phyloP scores from a whole-genome alignment of 2,797 vertebrate genomes.

The Cirrhinus molitorella region DNA sequence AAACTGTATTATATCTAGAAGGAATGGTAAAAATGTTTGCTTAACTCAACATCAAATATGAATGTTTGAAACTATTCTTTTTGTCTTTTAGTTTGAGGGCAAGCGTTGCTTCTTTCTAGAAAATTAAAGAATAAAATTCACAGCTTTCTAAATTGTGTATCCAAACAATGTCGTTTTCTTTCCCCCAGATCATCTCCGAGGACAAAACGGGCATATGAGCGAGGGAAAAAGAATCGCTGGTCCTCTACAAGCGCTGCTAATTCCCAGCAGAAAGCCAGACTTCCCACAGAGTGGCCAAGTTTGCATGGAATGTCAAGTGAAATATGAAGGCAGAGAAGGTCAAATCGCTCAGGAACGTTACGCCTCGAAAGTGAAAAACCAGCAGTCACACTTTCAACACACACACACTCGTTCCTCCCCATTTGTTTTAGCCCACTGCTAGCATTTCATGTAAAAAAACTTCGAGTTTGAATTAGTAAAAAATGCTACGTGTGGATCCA shows the following conservation, averaged over 20 bases:
- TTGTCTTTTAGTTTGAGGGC: not conserved
- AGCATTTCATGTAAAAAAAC: slow-evolving; percentile 67
- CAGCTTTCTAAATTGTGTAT: slow-evolving; percentile 65
- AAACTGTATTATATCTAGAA: not conserved
- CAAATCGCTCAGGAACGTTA: slow-evolving; percentile 75
- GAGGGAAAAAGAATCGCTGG: slow-evolving; percentile 68
- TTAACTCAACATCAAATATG: not conserved
- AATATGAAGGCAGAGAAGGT: slow-evolving; percentile 79
- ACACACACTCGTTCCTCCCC: slow-evolving; percentile 55
- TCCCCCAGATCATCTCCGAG: slow-evolving; percentile 67
- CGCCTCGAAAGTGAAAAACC: slow-evolving; percentile 75
- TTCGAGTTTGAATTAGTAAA: slow-evolving; percentile 64
- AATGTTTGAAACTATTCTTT: not conserved
- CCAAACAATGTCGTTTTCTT: slow-evolving; percentile 75
- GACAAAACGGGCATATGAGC: slow-evolving; percentile 71
- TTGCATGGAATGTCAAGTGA: slow-evolving; percentile 80
- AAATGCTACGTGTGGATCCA: slow-evolving; percentile 77
- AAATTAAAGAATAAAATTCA: slow-evolving; percentile 74
- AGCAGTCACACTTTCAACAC: slow-evolving; percentile 68
- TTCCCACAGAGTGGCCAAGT: slow-evolving; percentile 80
- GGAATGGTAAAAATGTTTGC: not conserved
- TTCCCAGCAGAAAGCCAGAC: slow-evolving; percentile 80
- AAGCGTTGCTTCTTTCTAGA: slow-evolving; percentile 71
- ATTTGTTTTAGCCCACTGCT: slow-evolving; percentile 51
- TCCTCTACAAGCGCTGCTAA: slow-evolving; percentile 71